phyloP scores from a whole-genome alignment of 2,888 invertebrate genomes.

The Amphipoea lucens region DNA sequence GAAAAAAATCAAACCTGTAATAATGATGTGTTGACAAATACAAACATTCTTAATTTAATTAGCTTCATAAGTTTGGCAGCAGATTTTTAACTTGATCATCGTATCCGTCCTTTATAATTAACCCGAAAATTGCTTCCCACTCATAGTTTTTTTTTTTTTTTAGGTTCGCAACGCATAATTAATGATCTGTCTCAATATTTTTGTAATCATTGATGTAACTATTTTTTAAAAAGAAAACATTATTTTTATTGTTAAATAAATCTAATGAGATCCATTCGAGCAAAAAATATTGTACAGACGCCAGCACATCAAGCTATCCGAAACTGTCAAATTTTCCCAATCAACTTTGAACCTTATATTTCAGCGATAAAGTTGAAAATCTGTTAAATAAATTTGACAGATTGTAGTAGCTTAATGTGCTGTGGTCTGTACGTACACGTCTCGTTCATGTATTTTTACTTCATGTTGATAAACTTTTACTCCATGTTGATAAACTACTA shows the following conservation, averaged over 20 bases:
- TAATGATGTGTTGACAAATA: not conserved
- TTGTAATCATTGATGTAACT: not conserved
- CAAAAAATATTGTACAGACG: too few species aligned
- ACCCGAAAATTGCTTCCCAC: slow-evolving; percentile 13
- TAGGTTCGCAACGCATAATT: not conserved
- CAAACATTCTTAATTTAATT: slow-evolving; percentile 4
- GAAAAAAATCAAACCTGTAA: not conserved
- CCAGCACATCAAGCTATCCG: too few species aligned
- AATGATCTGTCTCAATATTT: not conserved
- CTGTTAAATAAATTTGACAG: too few species aligned
- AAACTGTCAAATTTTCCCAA: too few species aligned
- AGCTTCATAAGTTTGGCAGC: slow-evolving; percentile 34
- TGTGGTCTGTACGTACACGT: not conserved
- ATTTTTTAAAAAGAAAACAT: not conserved
- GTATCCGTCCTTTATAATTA: slow-evolving; percentile 60
- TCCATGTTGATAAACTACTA: not conserved
- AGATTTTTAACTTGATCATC: slow-evolving; percentile 23
- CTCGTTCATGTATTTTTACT: not conserved
- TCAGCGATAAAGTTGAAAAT: too few species aligned
- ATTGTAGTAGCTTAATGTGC: too few species aligned
- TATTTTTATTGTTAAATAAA: not conserved
- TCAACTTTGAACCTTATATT: too few species aligned
- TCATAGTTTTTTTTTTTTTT: not conserved
- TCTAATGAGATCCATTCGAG: not conserved
- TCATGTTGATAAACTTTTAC: not conserved